These are phyloP conservation scores for Drosophila burlai DNA, from an alignment of 1,140 invertebrate species.

Conservation along the genomic window DNA sequence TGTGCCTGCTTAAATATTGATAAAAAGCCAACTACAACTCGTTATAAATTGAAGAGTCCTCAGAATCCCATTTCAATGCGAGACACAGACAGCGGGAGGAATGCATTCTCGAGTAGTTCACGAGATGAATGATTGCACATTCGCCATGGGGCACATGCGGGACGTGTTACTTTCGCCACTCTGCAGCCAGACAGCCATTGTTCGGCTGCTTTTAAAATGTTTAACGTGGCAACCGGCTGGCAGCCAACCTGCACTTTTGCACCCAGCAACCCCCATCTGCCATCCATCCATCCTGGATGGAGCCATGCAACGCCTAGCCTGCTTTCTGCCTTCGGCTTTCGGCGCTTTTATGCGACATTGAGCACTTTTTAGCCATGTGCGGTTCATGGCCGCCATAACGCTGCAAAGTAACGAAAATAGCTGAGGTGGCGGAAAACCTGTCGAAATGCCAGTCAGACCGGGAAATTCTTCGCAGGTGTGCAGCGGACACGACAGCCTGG, in stretches of 20 bases:
- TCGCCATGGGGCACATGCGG: constrained; percentile 63
- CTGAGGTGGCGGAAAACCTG: constrained; percentile 52
- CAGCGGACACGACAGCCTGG: constrained; percentile 36
- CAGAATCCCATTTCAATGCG: constrained; percentile 60
- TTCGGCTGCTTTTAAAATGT: constrained; percentile 61
- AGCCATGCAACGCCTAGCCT: neutral
- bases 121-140: constrained; percentile 69
- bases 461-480: constrained; percentile 51
- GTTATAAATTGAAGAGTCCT: constrained; percentile 47
- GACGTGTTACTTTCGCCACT: constrained; percentile 76
- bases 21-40: constrained; percentile 59
- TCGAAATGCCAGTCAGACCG: constrained; percentile 70
- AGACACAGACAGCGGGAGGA: constrained; percentile 21
- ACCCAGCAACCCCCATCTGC: constrained; percentile 5
- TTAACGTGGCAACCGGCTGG: constrained; percentile 37
- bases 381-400: constrained; percentile 59
- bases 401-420: constrained; percentile 55
- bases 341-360: constrained; percentile 54
- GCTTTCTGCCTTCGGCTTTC: constrained; percentile 5
- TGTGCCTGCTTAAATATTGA: constrained; percentile 69
- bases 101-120: constrained; percentile 54
- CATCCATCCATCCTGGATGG: constrained; percentile 1
- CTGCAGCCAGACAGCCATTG: constrained; percentile 49
- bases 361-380: constrained; percentile 54
- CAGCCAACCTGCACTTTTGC: constrained; percentile 35